A percentile compares a stretch with the other conserved stretches of the same genome.
phyloP scores from a whole-genome alignment of 1,140 invertebrate species.

The Gonioctena quinquepunctata region DNA sequence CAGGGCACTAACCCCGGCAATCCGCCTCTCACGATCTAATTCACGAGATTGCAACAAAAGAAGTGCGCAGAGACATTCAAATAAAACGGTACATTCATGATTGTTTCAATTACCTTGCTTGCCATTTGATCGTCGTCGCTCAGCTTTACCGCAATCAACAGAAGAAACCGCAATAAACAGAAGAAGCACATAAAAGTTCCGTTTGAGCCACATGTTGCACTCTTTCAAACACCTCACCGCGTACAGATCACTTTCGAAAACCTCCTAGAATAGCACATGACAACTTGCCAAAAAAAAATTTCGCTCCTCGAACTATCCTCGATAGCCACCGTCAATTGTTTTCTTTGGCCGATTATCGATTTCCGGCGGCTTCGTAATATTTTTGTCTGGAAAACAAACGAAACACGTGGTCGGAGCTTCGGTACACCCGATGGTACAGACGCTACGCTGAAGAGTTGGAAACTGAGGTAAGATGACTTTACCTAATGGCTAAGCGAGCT shows the following conservation, averaged over 20 bases:
- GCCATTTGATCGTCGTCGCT: background rate
- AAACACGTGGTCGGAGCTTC: constrained; percentile 21
- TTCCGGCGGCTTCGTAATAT: background rate
- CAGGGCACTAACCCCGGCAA: too few species aligned
- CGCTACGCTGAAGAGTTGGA: constrained; percentile 8
- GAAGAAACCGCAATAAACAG: background rate
- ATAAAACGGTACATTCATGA: too few species aligned
- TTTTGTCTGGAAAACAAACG: background rate
- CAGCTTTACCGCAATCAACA: background rate
- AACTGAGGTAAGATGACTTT: constrained; percentile 32
- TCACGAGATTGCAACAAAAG: too few species aligned
- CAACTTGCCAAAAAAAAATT: background rate
- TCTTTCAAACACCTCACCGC: background rate
- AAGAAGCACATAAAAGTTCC: background rate
- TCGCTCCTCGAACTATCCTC: background rate
- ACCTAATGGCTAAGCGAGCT: background rate
- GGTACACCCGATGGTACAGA: constrained; percentile 6
- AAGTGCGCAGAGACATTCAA: too few species aligned
- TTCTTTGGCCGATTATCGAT: background rate
- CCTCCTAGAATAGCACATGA: background rate
- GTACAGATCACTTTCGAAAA: background rate
- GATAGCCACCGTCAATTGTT: background rate
- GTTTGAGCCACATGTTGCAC: background rate
- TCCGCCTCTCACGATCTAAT: too few species aligned
- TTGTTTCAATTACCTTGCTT: background rate